These are phyloP conservation scores for Laticauda colubrina DNA, from an alignment of 2,113 vertebrate genomes.

Conservation along the genomic window DNA sequence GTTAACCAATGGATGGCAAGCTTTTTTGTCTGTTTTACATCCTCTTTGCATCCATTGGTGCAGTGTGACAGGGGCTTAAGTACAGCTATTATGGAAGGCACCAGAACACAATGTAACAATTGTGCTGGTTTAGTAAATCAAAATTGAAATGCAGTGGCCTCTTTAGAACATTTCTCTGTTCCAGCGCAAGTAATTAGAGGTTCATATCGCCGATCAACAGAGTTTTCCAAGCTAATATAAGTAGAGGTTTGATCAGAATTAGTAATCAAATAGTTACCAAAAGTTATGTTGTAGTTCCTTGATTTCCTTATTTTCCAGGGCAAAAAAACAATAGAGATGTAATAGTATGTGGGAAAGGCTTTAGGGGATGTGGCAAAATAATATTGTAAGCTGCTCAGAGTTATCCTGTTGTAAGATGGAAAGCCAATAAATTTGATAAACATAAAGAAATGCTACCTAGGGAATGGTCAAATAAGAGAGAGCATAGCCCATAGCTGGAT, in stretches of 20 bases:
- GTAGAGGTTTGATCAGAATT: not conserved
- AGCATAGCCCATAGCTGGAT: too few relatives aligned
- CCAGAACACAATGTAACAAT: not conserved
- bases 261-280: not conserved
- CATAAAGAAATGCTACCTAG: too few relatives aligned
- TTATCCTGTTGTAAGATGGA: too few relatives aligned
- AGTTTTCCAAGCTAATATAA: not conserved
- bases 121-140: not conserved
- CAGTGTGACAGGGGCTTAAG: too few relatives aligned
- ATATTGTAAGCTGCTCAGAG: too few relatives aligned
- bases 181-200: not conserved
- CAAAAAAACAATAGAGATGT: not conserved
- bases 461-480: too few relatives aligned
- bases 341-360: too few relatives aligned
- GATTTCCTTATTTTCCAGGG: not conserved
- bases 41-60: too few relatives aligned
- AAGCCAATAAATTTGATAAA: too few relatives aligned
- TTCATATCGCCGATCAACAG: not conserved
- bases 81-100: not conserved
- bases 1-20: too few relatives aligned
- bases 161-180: not conserved
- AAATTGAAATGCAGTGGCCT: not conserved
- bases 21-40: too few relatives aligned
- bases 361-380: too few relatives aligned
- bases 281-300: not conserved